A percentile compares a stretch with the other conserved stretches of the same genome.
These are phyloP conservation scores for Phengaris arion DNA, from an alignment of 2,888 invertebrate species.

Conservation along the genomic window DNA sequence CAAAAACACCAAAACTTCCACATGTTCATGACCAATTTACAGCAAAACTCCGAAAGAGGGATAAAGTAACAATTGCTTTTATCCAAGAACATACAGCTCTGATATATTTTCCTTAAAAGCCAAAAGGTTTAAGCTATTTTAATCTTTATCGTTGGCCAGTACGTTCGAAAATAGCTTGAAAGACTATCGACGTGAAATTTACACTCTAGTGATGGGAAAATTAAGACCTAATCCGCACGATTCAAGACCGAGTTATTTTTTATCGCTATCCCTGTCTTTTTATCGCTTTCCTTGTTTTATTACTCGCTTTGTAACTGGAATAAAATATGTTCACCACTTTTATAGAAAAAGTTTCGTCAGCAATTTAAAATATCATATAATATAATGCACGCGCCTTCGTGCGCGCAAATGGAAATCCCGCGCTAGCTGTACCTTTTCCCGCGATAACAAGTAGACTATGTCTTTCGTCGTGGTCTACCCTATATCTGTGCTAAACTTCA, in stretches of 20 bases:
- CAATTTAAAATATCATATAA: too few species aligned
- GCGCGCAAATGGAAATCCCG: too few species aligned
- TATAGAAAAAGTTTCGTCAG: background rate
- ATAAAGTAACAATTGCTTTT: slow-evolving; percentile 27
- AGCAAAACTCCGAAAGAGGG: slow-evolving; percentile 23
- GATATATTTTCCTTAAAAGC: background rate
- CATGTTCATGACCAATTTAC: slow-evolving; percentile 24
- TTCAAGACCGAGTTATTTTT: background rate
- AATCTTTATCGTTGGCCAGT: background rate
- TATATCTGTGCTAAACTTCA: too few species aligned
- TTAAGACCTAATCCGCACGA: background rate
- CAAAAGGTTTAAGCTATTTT: background rate
- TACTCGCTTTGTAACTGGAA: background rate
- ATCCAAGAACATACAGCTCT: slow-evolving; percentile 14
- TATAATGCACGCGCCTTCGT: too few species aligned
- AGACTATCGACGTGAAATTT: slow-evolving; percentile 8
- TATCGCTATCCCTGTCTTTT: background rate
- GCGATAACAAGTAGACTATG: too few species aligned
- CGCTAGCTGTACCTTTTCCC: too few species aligned
- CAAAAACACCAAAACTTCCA: slow-evolving; percentile 5
- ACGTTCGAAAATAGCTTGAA: background rate
- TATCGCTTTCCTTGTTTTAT: slow-evolving; percentile 1
- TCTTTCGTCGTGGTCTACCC: too few species aligned
- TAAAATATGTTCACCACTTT: background rate
- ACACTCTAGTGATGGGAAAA: slow-evolving; percentile 22